phyloP scores from a whole-genome alignment of 1,140 invertebrate species.

The Habropoda laboriosa region DNA sequence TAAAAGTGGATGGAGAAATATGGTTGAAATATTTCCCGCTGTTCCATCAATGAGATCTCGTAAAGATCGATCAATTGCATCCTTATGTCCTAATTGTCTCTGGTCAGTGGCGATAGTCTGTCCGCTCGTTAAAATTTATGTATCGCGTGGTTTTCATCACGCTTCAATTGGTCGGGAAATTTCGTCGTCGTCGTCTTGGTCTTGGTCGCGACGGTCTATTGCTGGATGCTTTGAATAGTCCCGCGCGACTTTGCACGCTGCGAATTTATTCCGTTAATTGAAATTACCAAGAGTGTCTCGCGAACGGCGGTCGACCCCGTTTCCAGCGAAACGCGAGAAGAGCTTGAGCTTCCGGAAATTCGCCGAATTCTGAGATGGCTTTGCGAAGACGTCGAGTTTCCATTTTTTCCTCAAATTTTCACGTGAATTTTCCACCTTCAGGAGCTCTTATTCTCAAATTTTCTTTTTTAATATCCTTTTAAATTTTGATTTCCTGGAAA shows the following conservation, averaged over 20 bases:
- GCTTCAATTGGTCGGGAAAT: not conserved
- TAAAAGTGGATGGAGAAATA: too few species aligned
- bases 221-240: not conserved
- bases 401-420: too few species aligned
- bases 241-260: not conserved
- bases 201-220: not conserved
- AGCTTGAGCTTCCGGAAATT: not conserved
- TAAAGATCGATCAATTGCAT: too few species aligned
- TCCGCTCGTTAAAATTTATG: not conserved
- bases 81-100: not conserved
- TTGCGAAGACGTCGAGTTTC: too few species aligned
- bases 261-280: conserved; percentile 23
- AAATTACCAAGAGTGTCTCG: conserved; percentile 1
- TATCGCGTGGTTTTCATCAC: too few species aligned
- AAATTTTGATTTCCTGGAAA: too few species aligned
- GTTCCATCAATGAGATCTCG: too few species aligned
- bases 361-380: not conserved
- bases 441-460: not conserved
- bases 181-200: too few species aligned
- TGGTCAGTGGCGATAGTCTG: not conserved
- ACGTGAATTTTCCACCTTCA: not conserved
- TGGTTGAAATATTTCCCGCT: too few species aligned
- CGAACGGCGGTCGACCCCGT: not conserved
- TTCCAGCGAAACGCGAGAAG: too few species aligned
- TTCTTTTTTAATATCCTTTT: not conserved